Evolutionary conservation across 2,113 vertebrate species (phyloP), one percentile per base, ranked within the genome.

Genomic region (Gulo gulo): DNA sequence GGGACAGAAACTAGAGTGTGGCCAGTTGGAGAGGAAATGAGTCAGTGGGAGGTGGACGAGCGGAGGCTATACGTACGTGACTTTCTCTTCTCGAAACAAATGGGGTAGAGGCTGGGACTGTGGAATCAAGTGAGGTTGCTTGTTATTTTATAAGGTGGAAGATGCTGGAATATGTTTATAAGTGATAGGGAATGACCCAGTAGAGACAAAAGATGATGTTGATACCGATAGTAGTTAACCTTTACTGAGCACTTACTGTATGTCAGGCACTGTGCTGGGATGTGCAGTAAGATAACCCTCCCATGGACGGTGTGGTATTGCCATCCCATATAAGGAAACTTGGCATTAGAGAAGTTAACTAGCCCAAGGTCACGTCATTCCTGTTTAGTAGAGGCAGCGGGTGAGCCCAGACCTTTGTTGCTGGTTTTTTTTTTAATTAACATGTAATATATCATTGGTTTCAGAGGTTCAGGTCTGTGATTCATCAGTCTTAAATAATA

Each of bases 141-240:
- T 76, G 8, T 81, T 39, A 63, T 86, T 78, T 73, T 82, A 6
- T 71, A 91, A 84, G 26, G 76, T 88, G n/a, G 42, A 45, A 96
- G 61, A 55, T 80, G 74, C 3, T 34, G n/a, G 47, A 88, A 34
- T 31, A 34, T 36, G 39, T 93, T 85, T 67, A 9, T 74, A 69
- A 85, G 88, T 87, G 86, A 69, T 5, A 85, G 39, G 34, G 78
- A 92, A 94, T 94, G 50, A 85, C 29, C 36, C 91, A 81, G 20
- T 29, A 39, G 69, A 73, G 88, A 89, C 92, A 73, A 52, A 61
- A 36, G 52, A n/a, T 73, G 39, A 61, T 57, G 67, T 65, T 45
- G 59, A 74, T 79, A 26, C 50, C 79, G 59, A 63, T 26, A 29
- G 45, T 71, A 90, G 79, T 65, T 80, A 92, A 79, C 39, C 42